Percentiles rank a stretch among this genome's conserved stretches.
Conservation (phyloP, 2,113 vertebrate species). For the Tetraodon nigroviridis region DNA sequence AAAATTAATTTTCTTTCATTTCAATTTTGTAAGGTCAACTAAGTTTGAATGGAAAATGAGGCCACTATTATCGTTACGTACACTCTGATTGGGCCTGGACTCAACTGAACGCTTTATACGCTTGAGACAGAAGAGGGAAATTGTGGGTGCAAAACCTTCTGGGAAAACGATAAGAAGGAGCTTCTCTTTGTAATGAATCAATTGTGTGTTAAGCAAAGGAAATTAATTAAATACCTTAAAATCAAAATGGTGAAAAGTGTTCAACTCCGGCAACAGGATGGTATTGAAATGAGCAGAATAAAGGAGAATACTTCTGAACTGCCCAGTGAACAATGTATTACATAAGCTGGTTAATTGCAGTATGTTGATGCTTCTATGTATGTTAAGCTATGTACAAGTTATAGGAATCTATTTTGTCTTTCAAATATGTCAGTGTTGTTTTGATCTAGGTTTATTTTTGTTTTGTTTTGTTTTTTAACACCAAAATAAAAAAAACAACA, state of each 20-base stretch:
- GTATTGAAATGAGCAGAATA: conserved; percentile 57
- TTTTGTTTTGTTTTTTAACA: conserved; percentile 30
- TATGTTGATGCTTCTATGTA: too few relatives aligned
- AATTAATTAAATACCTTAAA: conserved; percentile 77
- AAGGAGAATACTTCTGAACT: conserved; percentile 49
- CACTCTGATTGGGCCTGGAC: conserved; percentile 67
- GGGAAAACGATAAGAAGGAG: conserved; percentile 73
- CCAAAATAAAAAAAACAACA: too few relatives aligned
- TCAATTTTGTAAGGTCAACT: conserved; percentile 72
- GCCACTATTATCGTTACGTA: conserved; percentile 70
- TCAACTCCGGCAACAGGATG: conserved; percentile 69
- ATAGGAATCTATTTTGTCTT: too few relatives aligned
- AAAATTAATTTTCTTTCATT: conserved; percentile 74
- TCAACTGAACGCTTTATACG: conserved; percentile 65
- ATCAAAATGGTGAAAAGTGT: conserved; percentile 72
- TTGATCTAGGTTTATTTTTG: conserved; percentile 5
- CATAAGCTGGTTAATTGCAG: not conserved
- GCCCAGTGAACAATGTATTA: conserved; percentile 7
- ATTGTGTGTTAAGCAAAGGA: conserved; percentile 73
- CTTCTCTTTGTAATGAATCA: conserved; percentile 75
- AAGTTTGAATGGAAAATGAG: conserved; percentile 70
- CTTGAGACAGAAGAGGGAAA: conserved; percentile 71
- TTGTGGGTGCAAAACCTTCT: conserved; percentile 67
- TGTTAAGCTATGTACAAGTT: too few relatives aligned
- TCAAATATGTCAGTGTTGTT: too few relatives aligned